These are phyloP conservation scores for Atta colombica DNA, from an alignment of 1,140 invertebrate species.

Conservation along the genomic window DNA sequence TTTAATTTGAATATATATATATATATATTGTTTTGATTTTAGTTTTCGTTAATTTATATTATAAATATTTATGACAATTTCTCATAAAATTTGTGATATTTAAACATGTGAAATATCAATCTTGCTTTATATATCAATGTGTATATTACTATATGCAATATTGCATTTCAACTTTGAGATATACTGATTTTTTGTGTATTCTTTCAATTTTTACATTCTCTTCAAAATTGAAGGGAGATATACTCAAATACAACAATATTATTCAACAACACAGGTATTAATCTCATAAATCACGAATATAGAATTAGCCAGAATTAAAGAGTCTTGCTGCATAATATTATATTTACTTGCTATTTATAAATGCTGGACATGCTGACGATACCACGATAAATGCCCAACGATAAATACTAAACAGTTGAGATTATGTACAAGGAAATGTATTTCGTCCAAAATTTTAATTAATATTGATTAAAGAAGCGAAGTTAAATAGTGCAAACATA, in stretches of 20 bases:
- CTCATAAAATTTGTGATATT: constrained; percentile 42
- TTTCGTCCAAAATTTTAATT: constrained; percentile 44
- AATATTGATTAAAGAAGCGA: constrained; percentile 16
- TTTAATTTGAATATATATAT: constrained; percentile 16
- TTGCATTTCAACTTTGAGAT: constrained; percentile 31
- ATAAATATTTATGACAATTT: constrained; percentile 16
- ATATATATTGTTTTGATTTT: constrained; percentile 11
- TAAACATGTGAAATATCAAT: constrained; percentile 20
- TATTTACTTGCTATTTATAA: constrained; percentile 33
- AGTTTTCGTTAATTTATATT: constrained; percentile 12
- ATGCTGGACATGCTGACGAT: neutral
- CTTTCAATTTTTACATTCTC: constrained; percentile 39
- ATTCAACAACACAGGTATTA: constrained; percentile 36
- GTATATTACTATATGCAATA: neutral
- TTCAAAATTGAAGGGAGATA: constrained; percentile 25
- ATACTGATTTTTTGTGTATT: constrained; percentile 5
- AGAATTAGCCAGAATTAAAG: constrained; percentile 12
- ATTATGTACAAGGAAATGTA: constrained; percentile 35
- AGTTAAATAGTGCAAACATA: constrained; percentile 28
- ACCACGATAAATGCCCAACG: neutral
- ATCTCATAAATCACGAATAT: constrained; percentile 39
- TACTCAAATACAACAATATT: constrained; percentile 44
- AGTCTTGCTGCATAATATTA: constrained; percentile 35
- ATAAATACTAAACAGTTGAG: constrained; percentile 13
- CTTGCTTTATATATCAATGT: constrained; percentile 27